Conservation (phyloP, 2,888 invertebrate species). For the Drosophila sordidapex region DNA sequence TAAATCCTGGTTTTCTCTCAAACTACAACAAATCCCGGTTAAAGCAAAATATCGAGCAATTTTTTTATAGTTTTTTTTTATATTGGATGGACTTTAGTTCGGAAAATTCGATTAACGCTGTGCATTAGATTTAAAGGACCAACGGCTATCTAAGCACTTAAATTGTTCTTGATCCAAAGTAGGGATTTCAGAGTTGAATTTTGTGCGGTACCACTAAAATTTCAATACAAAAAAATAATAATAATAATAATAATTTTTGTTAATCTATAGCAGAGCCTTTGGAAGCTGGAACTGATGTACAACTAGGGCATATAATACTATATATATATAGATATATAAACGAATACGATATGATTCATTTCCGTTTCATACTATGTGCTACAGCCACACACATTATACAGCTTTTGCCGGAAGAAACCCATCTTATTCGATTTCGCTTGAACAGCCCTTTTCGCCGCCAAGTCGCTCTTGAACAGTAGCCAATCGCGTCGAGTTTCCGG, state of each 20-base stretch:
- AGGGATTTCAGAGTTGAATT: neutral
- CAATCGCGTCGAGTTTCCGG: conserved; percentile 86
- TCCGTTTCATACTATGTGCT: conserved; percentile 24
- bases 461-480: conserved; percentile 86
- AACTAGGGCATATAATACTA: conserved; percentile 30
- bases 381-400: conserved; percentile 74
- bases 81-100: neutral
- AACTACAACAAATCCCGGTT: neutral
- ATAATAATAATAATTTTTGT: neutral
- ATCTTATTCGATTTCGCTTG: conserved; percentile 65
- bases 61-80: neutral
- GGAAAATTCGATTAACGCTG: neutral
- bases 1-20: neutral
- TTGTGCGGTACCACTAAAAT: neutral
- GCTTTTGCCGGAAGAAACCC: conserved; percentile 76
- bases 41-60: neutral
- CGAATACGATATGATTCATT: conserved; percentile 29
- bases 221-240: neutral
- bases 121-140: neutral
- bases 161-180: neutral
- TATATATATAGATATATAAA: conserved; percentile 3
- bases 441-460: conserved; percentile 83
- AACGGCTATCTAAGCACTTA: neutral
- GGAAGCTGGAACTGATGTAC: conserved; percentile 28
- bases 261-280: conserved; percentile 12